phyloP scores from a whole-genome alignment of 2,888 invertebrate species.

The Eilema depressum region DNA sequence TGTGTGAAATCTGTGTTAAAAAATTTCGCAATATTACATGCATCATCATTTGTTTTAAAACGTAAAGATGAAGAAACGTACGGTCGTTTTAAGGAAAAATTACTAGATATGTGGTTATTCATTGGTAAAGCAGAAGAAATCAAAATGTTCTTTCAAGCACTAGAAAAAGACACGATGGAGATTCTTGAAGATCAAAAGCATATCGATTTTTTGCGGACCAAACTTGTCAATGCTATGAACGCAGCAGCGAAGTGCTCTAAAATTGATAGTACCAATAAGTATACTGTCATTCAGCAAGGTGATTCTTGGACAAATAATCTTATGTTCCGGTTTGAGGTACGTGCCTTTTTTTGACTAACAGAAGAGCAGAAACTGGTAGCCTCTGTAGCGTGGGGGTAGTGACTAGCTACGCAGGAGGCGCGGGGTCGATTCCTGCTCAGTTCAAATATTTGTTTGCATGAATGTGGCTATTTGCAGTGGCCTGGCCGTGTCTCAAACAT shows the following conservation, averaged over 20 bases:
- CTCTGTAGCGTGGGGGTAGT: no score
- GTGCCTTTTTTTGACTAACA: slow-evolving; percentile 9
- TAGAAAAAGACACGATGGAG: slow-evolving; percentile 37
- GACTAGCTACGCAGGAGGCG: no score
- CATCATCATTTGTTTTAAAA: slow-evolving; percentile 64
- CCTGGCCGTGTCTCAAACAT: no score
- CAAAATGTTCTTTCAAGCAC: slow-evolving; percentile 16
- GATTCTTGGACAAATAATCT: slow-evolving; percentile 69
- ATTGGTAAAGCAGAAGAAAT: not conserved
- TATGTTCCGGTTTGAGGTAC: slow-evolving; percentile 59
- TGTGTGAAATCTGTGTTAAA: slow-evolving; percentile 58
- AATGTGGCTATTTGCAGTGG: no score
- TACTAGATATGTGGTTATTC: slow-evolving; percentile 42
- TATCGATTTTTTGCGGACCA: slow-evolving; percentile 45
- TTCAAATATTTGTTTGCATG: no score
- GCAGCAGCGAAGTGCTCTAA: slow-evolving; percentile 30
- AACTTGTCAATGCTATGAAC: slow-evolving; percentile 22
- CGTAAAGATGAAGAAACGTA: slow-evolving; percentile 57
- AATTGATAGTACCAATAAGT: slow-evolving; percentile 43
- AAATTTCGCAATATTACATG: slow-evolving; percentile 63
- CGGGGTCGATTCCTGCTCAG: no score
- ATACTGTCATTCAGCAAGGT: slow-evolving; percentile 62
- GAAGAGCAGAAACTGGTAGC: no score
- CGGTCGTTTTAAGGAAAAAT: slow-evolving; percentile 32
- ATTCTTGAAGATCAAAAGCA: slow-evolving; percentile 51